Conservation (phyloP, 1,140 invertebrate species). For the Gryon sp. region DNA sequence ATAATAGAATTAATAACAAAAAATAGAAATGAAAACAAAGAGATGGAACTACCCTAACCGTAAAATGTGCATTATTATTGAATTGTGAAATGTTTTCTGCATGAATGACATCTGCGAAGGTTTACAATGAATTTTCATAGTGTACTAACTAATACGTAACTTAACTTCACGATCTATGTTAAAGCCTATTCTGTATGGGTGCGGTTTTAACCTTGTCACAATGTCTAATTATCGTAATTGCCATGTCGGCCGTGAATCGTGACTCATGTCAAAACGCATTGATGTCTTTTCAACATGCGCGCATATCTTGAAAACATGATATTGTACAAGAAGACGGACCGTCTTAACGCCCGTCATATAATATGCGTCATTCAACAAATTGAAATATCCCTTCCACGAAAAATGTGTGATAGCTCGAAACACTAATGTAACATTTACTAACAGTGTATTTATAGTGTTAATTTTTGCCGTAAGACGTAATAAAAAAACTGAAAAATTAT, state of each 20-base stretch:
- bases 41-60: too few relatives aligned
- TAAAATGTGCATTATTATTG: too few relatives aligned
- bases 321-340: conserved; percentile 39
- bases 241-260: conserved; percentile 50
- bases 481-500: too few relatives aligned
- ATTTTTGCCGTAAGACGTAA: too few relatives aligned
- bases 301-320: conserved; percentile 18
- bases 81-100: too few relatives aligned
- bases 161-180: conserved; percentile 17
- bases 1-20: conserved; percentile 13
- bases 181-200: conserved; percentile 41
- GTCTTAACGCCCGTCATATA: not conserved
- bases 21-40: too few relatives aligned
- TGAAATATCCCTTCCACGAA: conserved; percentile 20
- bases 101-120: conserved; percentile 26
- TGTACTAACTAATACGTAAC: conserved; percentile 17
- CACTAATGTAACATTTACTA: too few relatives aligned
- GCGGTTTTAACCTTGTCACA: conserved; percentile 66
- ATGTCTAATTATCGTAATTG: conserved; percentile 68
- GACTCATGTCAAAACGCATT: conserved; percentile 61
- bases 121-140: conserved; percentile 34
- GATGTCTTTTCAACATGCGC: conserved; percentile 35
- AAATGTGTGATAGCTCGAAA: too few relatives aligned
- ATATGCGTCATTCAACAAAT: conserved; percentile 39
- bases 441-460: too few relatives aligned